A percentile compares a stretch with the other conserved stretches of the same genome.
Conservation (phyloP, 1,140 invertebrate species). For the Drosophila pruinosa region DNA sequence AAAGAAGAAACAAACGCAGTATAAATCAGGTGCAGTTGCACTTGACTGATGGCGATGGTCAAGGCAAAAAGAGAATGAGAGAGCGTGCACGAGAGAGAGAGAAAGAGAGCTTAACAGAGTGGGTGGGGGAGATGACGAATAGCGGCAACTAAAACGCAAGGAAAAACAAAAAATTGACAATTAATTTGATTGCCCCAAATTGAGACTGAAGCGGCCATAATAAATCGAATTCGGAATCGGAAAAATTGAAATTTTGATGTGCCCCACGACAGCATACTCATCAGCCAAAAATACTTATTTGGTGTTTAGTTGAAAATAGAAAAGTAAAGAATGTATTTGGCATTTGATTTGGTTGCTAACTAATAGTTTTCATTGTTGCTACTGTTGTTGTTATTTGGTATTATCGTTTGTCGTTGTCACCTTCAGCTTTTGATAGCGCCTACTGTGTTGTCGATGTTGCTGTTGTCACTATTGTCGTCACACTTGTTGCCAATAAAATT, state of each 20-base stretch:
- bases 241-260: constrained; percentile 26
- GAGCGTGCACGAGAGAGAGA: neutral
- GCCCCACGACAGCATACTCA: neutral
- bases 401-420: constrained; percentile 44
- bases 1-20: constrained; percentile 10
- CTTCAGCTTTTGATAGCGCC: constrained; percentile 51
- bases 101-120: neutral
- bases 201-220: constrained; percentile 14
- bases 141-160: constrained; percentile 42
- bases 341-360: constrained; percentile 39
- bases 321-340: constrained; percentile 34
- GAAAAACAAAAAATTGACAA: constrained; percentile 43
- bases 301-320: constrained; percentile 17
- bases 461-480: constrained; percentile 32
- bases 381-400: constrained; percentile 12
- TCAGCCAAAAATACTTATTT: neutral
- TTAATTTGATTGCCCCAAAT: constrained; percentile 65
- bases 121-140: neutral
- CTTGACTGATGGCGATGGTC: constrained; percentile 16
- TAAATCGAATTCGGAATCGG: constrained; percentile 42
- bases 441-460: constrained; percentile 12
- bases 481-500: constrained; percentile 64
- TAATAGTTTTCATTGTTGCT: constrained; percentile 18
- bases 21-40: constrained; percentile 56
- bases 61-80: constrained; percentile 32